Conservation (phyloP, 1,140 invertebrate species). For the Belonocnema kinseyi region DNA sequence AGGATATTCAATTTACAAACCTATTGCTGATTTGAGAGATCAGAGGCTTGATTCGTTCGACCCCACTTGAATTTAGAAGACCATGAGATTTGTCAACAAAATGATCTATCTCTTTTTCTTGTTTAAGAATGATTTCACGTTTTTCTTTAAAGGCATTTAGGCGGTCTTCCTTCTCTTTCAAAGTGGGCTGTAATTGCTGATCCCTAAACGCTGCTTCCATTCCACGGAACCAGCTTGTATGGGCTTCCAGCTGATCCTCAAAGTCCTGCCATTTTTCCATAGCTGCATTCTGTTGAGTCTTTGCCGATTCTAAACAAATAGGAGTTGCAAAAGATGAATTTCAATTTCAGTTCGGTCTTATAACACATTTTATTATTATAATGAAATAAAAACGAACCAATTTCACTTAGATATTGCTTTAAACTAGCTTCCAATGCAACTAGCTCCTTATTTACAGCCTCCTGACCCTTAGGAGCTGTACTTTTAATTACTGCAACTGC, state of each 20-base stretch:
- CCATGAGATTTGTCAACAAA: constrained; percentile 94
- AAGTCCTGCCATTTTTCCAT: constrained; percentile 92
- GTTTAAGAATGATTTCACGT: constrained; percentile 83
- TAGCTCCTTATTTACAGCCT: constrained; percentile 85
- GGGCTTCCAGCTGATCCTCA: constrained; percentile 85
- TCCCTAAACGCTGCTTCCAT: constrained; percentile 90
- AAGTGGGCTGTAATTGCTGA: constrained; percentile 87
- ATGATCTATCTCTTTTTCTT: constrained; percentile 89
- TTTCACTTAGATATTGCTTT: constrained; percentile 80
- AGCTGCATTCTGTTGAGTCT: constrained; percentile 83
- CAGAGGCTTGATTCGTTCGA: constrained; percentile 90
- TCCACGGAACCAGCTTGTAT: constrained; percentile 89
- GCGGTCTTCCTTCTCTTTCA: constrained; percentile 87
- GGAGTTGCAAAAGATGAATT: constrained; percentile 25
- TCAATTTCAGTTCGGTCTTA: neutral
- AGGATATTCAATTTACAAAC: constrained; percentile 48
- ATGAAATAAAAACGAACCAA: constrained; percentile 70
- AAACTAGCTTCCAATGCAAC: constrained; percentile 81
- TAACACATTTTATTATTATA: constrained; percentile 19
- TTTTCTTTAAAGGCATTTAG: constrained; percentile 84
- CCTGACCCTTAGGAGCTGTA: constrained; percentile 87
- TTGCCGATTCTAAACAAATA: constrained; percentile 74
- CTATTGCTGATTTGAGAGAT: constrained; percentile 92
- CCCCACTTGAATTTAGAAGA: constrained; percentile 88
- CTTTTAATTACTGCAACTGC: constrained; percentile 84